Evolutionary conservation across 2,888 invertebrate genomes (phyloP).

Genomic region (Mythimna pallens): DNA sequence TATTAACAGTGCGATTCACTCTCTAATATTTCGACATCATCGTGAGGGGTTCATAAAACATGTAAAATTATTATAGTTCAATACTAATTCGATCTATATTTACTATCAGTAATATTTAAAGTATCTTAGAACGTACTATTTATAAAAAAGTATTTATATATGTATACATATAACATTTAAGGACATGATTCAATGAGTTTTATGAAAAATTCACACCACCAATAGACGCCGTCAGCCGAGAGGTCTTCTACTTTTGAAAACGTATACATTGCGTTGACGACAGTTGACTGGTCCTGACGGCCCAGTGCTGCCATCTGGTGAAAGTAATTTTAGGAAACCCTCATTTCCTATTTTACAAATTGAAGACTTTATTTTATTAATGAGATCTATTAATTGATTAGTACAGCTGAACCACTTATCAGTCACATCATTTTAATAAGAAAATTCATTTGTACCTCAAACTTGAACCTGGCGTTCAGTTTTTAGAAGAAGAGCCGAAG

Average conservation of each 20-base stretch:
- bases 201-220: not conserved
- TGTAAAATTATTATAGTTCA: constrained; percentile 23
- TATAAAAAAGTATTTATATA: too few species aligned
- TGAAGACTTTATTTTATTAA: not conserved
- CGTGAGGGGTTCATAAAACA: constrained; percentile 5
- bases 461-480: not conserved
- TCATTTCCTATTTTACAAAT: too few species aligned
- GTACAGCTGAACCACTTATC: not conserved
- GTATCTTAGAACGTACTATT: not conserved
- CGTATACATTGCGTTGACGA: too few species aligned
- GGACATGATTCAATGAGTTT: too few species aligned
- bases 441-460: not conserved
- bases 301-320: too few species aligned
- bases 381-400: not conserved
- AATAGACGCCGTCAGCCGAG: too few species aligned
- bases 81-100: constrained; percentile 4
- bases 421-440: not conserved
- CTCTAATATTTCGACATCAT: constrained; percentile 53
- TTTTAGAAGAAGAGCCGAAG: too few species aligned
- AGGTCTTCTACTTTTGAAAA: too few species aligned
- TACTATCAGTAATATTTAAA: too few species aligned
- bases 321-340: too few species aligned
- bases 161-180: too few species aligned
- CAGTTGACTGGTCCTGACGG: too few species aligned
- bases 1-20: constrained; percentile 30